Evolutionary conservation across 2,888 invertebrate species (phyloP).

Genomic region (Druceiella hillmani): DNA sequence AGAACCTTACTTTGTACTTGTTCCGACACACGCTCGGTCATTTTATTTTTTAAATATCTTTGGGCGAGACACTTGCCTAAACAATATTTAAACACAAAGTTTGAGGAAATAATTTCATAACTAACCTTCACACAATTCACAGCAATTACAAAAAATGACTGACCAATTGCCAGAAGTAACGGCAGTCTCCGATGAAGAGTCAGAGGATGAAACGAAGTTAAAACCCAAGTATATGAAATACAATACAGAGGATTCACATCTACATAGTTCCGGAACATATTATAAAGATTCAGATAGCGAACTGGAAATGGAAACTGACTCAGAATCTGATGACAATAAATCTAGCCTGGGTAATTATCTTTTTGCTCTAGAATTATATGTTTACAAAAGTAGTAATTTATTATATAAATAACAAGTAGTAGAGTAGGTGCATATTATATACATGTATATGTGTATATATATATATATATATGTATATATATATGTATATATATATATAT

Average conservation of each 20-base stretch:
- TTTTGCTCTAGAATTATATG: too few relatives aligned
- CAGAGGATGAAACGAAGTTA: conserved; percentile 50
- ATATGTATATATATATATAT: conserved; percentile 7
- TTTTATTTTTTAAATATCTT: too few relatives aligned
- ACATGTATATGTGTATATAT: conserved; percentile 3
- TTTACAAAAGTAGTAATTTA: too few relatives aligned
- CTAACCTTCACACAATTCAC: too few relatives aligned
- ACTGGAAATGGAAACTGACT: conserved; percentile 53
- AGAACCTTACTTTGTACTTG: too few relatives aligned
- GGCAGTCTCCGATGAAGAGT: conserved; percentile 60
- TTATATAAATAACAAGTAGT: too few relatives aligned
- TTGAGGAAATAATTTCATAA: too few relatives aligned
- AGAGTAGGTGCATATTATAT: conserved; percentile 2
- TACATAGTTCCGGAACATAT: conserved; percentile 66
- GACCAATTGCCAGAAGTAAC: conserved; percentile 63
- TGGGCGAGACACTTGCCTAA: too few relatives aligned
- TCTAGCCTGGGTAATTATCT: conserved; percentile 51
- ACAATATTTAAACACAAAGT: too few relatives aligned
- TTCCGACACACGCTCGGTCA: too few relatives aligned
- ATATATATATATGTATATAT: conserved; percentile 3
- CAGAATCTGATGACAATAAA: conserved; percentile 50
- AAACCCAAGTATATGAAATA: conserved; percentile 56
- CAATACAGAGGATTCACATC: conserved; percentile 58
- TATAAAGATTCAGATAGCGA: conserved; percentile 63
- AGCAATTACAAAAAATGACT: conserved; percentile 37